Percentiles rank a stretch among this genome's conserved stretches.
phyloP scores from a whole-genome alignment of 2,888 invertebrate genomes.

The Cyclophora albipunctata region DNA sequence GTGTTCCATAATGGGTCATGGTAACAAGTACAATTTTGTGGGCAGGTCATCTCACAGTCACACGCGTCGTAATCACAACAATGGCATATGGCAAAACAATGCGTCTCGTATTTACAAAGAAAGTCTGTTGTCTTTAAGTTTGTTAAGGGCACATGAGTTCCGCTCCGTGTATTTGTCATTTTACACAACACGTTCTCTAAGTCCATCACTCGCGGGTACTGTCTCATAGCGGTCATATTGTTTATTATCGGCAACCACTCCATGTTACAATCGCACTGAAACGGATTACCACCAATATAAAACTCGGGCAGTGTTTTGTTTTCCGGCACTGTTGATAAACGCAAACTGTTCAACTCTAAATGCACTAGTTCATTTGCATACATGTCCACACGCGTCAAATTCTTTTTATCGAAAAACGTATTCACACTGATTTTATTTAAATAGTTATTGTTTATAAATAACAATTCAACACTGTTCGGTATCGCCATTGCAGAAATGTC shows the following conservation, averaged over 20 bases:
- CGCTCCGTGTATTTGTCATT: conserved; percentile 88
- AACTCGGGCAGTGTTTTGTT: conserved; percentile 89
- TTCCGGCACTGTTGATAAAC: conserved; percentile 82
- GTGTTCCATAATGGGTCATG: conserved; percentile 96
- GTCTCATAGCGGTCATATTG: conserved; percentile 86
- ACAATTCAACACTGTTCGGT: conserved; percentile 89
- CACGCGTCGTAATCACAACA: conserved; percentile 98
- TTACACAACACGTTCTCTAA: conserved; percentile 91
- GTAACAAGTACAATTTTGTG: conserved; percentile 94
- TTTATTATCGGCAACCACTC: conserved; percentile 95
- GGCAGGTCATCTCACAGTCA: conserved; percentile 98
- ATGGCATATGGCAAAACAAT: conserved; percentile 95
- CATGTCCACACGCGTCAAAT: conserved; percentile 90
- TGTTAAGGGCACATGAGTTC: conserved; percentile 84
- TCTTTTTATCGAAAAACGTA: conserved; percentile 89
- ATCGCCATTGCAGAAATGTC: conserved; percentile 89
- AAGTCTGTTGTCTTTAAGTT: conserved; percentile 88
- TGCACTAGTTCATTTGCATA: conserved; percentile 90
- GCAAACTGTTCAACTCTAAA: conserved; percentile 86
- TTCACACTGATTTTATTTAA: conserved; percentile 87
- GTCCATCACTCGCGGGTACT: conserved; percentile 92
- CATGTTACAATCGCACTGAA: conserved; percentile 96
- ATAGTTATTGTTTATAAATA: conserved; percentile 93
- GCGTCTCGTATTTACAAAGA: conserved; percentile 92
- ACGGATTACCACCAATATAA: conserved; percentile 94